Conservation (phyloP, 2,888 invertebrate genomes). For the Sinelater perroti region DNA sequence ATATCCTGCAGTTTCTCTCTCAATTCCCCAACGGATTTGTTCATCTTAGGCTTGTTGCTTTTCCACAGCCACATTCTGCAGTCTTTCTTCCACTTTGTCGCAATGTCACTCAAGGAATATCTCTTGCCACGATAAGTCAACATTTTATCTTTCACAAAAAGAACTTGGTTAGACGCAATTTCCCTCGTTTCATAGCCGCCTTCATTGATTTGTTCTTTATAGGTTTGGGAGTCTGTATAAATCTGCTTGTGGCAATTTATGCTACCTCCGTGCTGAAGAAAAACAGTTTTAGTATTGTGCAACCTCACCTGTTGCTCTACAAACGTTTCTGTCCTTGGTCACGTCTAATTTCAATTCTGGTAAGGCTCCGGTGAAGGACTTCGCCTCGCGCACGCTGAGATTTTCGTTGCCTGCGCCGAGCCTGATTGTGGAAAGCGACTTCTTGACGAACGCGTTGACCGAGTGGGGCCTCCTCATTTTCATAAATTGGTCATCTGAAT, state of each 20-base stretch:
- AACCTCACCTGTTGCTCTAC: too few species aligned
- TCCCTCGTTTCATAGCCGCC: slow-evolving; percentile 49
- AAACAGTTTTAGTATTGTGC: too few species aligned
- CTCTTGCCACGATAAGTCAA: slow-evolving; percentile 66
- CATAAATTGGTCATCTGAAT: not conserved
- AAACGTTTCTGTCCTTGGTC: slow-evolving; percentile 4
- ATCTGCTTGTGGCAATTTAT: slow-evolving; percentile 25
- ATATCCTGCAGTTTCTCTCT: slow-evolving; percentile 40
- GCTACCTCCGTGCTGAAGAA: slow-evolving; percentile 29
- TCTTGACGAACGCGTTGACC: slow-evolving; percentile 8
- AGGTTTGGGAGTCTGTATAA: slow-evolving; percentile 9
- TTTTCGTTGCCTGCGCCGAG: slow-evolving; percentile 34
- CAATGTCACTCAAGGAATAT: slow-evolving; percentile 68
- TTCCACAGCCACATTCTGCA: slow-evolving; percentile 75
- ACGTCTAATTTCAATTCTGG: slow-evolving; percentile 36
- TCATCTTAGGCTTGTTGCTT: slow-evolving; percentile 49
- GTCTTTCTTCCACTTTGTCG: slow-evolving; percentile 75
- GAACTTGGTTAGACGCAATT: slow-evolving; percentile 49
- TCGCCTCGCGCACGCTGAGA: slow-evolving; percentile 42
- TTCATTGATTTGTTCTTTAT: slow-evolving; percentile 28
- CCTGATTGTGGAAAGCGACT: slow-evolving; percentile 43
- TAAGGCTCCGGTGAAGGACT: slow-evolving; percentile 45
- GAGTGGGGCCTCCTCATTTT: not conserved
- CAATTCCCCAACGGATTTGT: slow-evolving; percentile 50
- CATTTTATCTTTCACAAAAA: slow-evolving; percentile 64